Percentiles rank a stretch among this genome's conserved stretches.
Conservation (phyloP, 2,113 vertebrate species). For the Oenanthe oenanthe region DNA sequence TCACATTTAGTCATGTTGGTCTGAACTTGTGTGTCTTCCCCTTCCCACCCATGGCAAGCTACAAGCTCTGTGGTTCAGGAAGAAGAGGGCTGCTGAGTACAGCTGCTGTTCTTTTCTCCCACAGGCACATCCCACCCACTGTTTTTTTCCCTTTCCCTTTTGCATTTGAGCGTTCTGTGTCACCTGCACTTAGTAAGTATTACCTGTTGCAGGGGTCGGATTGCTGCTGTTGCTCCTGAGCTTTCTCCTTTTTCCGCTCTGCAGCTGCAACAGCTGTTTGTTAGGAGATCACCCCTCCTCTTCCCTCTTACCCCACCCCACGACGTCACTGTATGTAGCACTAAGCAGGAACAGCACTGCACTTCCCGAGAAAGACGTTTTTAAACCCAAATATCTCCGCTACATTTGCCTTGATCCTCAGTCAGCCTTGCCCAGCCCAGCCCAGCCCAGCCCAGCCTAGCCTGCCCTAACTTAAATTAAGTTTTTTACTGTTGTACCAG, state of each 20-base stretch:
- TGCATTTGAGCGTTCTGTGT: not conserved
- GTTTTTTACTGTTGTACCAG: not conserved
- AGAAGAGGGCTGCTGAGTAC: not conserved
- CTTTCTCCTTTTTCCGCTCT: not conserved
- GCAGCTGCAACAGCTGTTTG: constrained; percentile 42
- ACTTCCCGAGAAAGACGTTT: constrained; percentile 11
- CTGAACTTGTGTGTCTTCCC: not conserved
- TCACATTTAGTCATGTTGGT: not conserved
- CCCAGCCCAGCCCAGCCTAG: fast-evolving
- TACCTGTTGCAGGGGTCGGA: not conserved
- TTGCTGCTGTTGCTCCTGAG: not conserved
- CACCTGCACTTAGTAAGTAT: not conserved
- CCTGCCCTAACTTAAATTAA: fast-evolving
- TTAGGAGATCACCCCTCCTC: constrained; percentile 38
- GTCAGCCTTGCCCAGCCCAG: not conserved
- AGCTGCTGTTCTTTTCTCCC: not conserved
- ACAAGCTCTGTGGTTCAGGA: not conserved
- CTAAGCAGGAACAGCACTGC: not conserved
- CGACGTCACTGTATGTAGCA: not conserved
- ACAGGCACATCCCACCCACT: not conserved
- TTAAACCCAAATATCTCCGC: not conserved
- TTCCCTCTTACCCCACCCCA: constrained; percentile 49
- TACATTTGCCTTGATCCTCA: not conserved
- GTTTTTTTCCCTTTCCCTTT: not conserved
- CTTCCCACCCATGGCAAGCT: not conserved